phyloP scores from a whole-genome alignment of 2,797 vertebrate genomes.

The Sarcophilus harrisii region DNA sequence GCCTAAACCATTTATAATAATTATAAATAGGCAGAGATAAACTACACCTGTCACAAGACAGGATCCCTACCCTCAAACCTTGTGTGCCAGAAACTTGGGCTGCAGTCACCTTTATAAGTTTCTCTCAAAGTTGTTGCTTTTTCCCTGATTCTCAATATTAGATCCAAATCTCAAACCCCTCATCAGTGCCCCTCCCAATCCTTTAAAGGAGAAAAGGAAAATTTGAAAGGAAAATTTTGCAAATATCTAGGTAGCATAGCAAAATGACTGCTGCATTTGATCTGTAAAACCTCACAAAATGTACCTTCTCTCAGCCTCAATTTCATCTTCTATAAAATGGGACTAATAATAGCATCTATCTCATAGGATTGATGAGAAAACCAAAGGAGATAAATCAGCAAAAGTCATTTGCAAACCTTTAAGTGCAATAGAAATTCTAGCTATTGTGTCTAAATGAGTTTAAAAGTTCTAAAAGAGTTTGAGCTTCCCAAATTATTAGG shows the following conservation, averaged over 20 bases:
- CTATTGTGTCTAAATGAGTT: slow-evolving; percentile 48
- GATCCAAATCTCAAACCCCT: slow-evolving; percentile 53
- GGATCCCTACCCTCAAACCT: slow-evolving; percentile 58
- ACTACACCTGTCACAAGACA: slow-evolving; percentile 78
- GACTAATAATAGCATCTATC: not conserved
- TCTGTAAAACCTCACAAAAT: not conserved
- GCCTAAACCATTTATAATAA: slow-evolving; percentile 72
- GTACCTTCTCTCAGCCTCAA: not conserved
- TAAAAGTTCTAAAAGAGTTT: slow-evolving; percentile 59
- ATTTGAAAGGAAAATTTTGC: slow-evolving; percentile 19
- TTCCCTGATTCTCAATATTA: slow-evolving; percentile 30
- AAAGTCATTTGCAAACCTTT: not conserved
- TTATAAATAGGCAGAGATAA: slow-evolving; percentile 78
- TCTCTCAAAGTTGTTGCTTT: slow-evolving; percentile 32
- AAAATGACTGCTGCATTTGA: no score
- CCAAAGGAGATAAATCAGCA: not conserved
- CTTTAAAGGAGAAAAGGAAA: slow-evolving; percentile 63
- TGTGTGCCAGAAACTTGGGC: slow-evolving; percentile 71
- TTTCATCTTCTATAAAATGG: not conserved
- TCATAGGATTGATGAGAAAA: not conserved
- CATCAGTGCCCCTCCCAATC: slow-evolving; percentile 41
- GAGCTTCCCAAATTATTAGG: slow-evolving; percentile 54
- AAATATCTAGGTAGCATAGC: not conserved
- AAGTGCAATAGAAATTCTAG: not conserved
- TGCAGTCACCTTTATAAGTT: slow-evolving; percentile 60